Percentiles rank a stretch among this genome's conserved stretches.
Conservation (phyloP, 2,113 vertebrate species). For the Callospermophilus lateralis region DNA sequence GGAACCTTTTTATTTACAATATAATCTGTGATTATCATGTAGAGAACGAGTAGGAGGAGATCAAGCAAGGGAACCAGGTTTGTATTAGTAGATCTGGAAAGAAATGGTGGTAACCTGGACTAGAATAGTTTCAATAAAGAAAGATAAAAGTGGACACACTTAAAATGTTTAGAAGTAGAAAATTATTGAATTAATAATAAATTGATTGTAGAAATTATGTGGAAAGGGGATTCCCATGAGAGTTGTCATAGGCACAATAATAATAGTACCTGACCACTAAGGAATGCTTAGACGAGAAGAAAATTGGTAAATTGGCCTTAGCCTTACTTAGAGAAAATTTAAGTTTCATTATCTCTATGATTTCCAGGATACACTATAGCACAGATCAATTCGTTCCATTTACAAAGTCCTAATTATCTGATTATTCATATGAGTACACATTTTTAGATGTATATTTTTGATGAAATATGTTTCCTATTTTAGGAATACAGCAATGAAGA, state of each 20-base stretch:
- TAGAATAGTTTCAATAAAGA: neutral
- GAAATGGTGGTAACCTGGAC: neutral
- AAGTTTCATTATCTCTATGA: neutral
- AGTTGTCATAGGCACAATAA: neutral
- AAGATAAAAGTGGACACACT: neutral
- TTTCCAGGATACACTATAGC: neutral
- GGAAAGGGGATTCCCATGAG: neutral
- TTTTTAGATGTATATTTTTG: neutral
- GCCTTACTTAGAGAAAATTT: neutral
- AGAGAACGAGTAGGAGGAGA: neutral
- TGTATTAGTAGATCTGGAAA: neutral
- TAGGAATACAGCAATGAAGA: neutral
- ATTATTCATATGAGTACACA: neutral
- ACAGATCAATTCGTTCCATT: neutral
- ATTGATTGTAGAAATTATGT: neutral
- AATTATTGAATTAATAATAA: neutral
- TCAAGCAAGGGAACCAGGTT: neutral
- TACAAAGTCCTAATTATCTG: neutral
- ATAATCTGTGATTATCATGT: neutral
- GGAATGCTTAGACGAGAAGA: neutral
- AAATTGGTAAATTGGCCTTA: neutral
- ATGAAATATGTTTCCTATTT: neutral
- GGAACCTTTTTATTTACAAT: neutral
- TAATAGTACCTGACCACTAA: neutral
- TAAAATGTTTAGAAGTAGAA: neutral